Conservation (phyloP, 35 echinoderm and acorn worm genomes). For the Eucidaris tribuloides region DNA sequence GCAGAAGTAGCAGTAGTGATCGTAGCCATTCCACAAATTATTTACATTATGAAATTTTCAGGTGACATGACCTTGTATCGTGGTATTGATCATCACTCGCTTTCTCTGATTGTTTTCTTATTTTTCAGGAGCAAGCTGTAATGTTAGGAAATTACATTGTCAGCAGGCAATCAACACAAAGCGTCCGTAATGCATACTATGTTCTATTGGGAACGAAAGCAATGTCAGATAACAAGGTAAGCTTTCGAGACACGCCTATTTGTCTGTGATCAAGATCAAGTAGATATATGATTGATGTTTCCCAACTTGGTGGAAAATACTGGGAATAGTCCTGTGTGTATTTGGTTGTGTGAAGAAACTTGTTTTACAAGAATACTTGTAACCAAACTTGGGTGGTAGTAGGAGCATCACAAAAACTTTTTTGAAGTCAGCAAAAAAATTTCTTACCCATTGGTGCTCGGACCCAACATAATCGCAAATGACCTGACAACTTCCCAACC, state of each 20-base stretch:
- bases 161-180: conserved; percentile 91
- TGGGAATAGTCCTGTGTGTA: too few species aligned
- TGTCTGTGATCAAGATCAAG: neutral
- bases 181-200: conserved; percentile 69
- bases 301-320: too few species aligned
- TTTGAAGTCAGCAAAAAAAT: too few species aligned
- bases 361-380: too few species aligned
- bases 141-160: conserved; percentile 88
- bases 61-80: neutral
- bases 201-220: conserved; percentile 73
- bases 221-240: conserved; percentile 82
- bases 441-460: too few species aligned
- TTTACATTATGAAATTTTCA: neutral
- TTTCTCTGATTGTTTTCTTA: neutral
- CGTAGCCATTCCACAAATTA: neutral
- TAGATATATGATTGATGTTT: too few species aligned
- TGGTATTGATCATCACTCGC: neutral
- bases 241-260: neutral
- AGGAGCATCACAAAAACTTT: too few species aligned
- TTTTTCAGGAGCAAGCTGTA: conserved; percentile 88
- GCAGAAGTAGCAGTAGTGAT: too few species aligned
- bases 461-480: too few species aligned
- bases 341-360: too few species aligned
- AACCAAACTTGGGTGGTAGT: too few species aligned
- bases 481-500: too few species aligned